A percentile compares a stretch with the other conserved stretches of the same genome.
Conservation (phyloP, 2,113 vertebrate genomes). For the Sula dactylatra region DNA sequence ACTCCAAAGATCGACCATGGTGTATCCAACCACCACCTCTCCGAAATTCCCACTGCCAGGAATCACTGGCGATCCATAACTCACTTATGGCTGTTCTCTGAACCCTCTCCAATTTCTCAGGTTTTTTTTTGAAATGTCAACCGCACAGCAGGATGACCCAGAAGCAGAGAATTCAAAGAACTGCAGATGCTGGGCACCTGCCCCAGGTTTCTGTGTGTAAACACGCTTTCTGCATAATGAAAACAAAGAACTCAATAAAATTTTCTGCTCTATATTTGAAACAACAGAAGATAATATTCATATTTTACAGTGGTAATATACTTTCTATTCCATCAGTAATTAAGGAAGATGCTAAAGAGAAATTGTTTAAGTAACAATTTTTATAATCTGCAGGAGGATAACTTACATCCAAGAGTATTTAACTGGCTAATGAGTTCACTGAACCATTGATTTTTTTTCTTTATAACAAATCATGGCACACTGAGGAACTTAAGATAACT, state of each 20-base stretch:
- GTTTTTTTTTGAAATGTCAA: accelerated
- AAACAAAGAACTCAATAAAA: neutral
- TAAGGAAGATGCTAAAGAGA: constrained; percentile 3
- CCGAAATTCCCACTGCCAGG: accelerated
- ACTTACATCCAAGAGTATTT: constrained; percentile 2
- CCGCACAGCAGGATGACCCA: neutral
- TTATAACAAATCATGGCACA: neutral
- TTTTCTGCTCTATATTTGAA: neutral
- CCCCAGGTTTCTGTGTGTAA: neutral
- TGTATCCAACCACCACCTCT: neutral
- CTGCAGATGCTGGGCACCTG: neutral
- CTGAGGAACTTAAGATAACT: neutral
- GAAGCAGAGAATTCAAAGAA: neutral
- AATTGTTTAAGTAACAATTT: neutral
- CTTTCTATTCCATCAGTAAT: neutral
- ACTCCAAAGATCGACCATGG: neutral
- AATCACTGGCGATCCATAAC: neutral
- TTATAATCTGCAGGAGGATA: neutral
- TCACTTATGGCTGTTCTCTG: neutral
- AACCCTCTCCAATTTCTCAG: neutral
- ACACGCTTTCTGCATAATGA: neutral
- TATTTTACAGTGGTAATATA: neutral
- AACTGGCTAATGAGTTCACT: constrained; percentile 4
- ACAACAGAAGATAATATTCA: neutral
- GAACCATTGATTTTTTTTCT: constrained; percentile 4